Evolutionary conservation across 2,113 vertebrate species (phyloP).

Genomic region (Passer domesticus): DNA sequence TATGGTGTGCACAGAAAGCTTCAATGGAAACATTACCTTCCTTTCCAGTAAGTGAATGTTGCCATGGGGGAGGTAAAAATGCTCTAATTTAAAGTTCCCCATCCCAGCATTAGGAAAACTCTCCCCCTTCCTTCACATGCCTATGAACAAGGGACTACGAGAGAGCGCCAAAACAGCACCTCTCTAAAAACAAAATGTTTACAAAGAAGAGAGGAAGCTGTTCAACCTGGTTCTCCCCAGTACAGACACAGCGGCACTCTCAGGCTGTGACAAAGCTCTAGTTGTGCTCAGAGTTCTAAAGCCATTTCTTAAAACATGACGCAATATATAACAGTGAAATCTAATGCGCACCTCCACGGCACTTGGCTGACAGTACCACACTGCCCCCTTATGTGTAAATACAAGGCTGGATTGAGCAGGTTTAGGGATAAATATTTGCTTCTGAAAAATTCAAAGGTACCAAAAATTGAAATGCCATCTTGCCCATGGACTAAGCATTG

Average conservation of each 20-base stretch:
- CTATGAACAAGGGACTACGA: background rate
- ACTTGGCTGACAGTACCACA: slow-evolving; percentile 69
- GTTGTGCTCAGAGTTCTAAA: slow-evolving; percentile 7
- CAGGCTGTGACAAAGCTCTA: background rate
- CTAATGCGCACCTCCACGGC: background rate
- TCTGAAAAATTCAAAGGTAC: slow-evolving; percentile 23
- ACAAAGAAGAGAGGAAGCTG: background rate
- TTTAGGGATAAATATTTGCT: slow-evolving; percentile 59
- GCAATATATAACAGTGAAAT: slow-evolving; percentile 46
- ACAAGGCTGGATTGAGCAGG: slow-evolving; percentile 13
- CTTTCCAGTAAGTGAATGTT: background rate
- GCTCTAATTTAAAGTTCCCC: background rate
- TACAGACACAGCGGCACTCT: background rate
- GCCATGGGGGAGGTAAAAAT: background rate
- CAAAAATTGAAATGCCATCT: slow-evolving; percentile 23
- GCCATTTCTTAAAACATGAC: slow-evolving; percentile 40
- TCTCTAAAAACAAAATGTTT: background rate
- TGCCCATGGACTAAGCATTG: background rate
- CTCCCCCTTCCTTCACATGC: background rate
- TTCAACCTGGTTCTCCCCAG: background rate
- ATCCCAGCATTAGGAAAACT: background rate
- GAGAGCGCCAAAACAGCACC: rapidly evolving
- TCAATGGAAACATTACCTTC: background rate
- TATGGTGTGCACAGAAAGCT: background rate
- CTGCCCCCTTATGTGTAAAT: slow-evolving; percentile 78